A percentile compares a stretch with the other conserved stretches of the same genome.
Evolutionary conservation across 2,888 invertebrate genomes (phyloP).

Genomic region (Endomychus coccineus): DNA sequence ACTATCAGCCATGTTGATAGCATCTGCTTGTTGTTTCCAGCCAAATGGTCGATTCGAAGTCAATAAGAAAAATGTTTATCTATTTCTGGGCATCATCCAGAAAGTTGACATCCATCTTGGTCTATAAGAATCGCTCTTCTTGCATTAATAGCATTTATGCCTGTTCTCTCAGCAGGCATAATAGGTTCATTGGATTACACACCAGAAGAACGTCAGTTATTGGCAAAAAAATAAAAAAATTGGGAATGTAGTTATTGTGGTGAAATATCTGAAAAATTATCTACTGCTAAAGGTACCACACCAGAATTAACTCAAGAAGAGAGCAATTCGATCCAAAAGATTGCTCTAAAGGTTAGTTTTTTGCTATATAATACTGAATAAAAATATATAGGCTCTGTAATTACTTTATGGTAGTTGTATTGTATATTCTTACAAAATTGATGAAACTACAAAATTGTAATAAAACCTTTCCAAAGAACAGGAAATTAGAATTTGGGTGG

Average conservation of each 20-base stretch:
- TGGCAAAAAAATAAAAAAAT: conserved; percentile 65
- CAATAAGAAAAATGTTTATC: conserved; percentile 93
- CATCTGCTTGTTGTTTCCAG: conserved; percentile 48
- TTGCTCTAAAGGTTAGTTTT: conserved; percentile 51
- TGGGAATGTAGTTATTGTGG: conserved; percentile 63
- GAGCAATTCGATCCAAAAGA: conserved; percentile 47
- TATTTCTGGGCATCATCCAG: conserved; percentile 95
- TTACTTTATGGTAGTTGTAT: too few species aligned
- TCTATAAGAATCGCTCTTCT: conserved; percentile 87
- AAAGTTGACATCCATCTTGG: conserved; percentile 97
- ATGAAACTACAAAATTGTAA: too few species aligned
- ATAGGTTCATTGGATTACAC: conserved; percentile 87
- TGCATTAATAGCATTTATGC: conserved; percentile 92
- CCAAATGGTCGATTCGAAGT: conserved; percentile 91
- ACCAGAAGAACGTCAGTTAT: conserved; percentile 68
- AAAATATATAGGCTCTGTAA: too few species aligned
- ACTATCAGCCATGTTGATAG: too few species aligned
- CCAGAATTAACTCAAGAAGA: conserved; percentile 47
- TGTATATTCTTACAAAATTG: too few species aligned
- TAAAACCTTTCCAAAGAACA: too few species aligned
- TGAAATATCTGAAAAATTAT: conserved; percentile 48
- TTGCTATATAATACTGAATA: too few species aligned
- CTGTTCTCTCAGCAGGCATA: conserved; percentile 80
- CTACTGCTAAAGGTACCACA: conserved; percentile 35
- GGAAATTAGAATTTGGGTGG: too few species aligned